phyloP scores from a whole-genome alignment of 2,888 invertebrate genomes.

The Pristionchus arcanus region DNA sequence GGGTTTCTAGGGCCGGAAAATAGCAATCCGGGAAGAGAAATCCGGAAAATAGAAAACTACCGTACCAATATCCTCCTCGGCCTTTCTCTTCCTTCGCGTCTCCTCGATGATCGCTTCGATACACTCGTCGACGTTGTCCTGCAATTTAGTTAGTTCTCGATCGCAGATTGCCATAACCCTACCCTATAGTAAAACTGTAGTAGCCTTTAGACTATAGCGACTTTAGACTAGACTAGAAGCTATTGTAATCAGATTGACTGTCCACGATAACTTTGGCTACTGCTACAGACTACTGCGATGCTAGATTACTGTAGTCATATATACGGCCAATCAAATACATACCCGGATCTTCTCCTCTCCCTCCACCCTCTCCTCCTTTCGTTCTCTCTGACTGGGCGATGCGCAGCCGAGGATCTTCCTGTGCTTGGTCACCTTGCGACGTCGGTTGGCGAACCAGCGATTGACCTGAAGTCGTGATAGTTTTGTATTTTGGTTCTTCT shows the following conservation, averaged over 20 bases:
- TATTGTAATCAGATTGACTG: too few species aligned
- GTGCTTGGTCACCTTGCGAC: conserved; percentile 62
- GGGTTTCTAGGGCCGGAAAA: not conserved
- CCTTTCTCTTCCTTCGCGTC: conserved; percentile 2
- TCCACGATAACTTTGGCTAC: too few species aligned
- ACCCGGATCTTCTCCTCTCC: not conserved
- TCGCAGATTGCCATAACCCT: not conserved
- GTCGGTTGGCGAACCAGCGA: conserved; percentile 67
- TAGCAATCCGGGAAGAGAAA: not conserved
- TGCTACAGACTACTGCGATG: too few species aligned
- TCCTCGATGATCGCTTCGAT: conserved; percentile 42
- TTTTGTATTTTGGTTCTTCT: not conserved
- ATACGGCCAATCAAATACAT: too few species aligned
- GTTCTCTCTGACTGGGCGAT: not conserved
- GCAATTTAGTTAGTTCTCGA: not conserved
- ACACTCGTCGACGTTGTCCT: conserved; percentile 36
- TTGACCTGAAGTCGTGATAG: conserved; percentile 58
- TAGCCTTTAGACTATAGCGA: too few species aligned
- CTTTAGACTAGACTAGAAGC: too few species aligned
- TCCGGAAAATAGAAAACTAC: not conserved
- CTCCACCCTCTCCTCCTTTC: not conserved
- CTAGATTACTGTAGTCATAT: too few species aligned
- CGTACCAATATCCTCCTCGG: not conserved
- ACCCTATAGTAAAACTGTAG: not conserved
- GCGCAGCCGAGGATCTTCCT: conserved; percentile 49